Evolutionary conservation across 2,797 vertebrate genomes (phyloP).

Genomic region (Glossophaga mutica): DNA sequence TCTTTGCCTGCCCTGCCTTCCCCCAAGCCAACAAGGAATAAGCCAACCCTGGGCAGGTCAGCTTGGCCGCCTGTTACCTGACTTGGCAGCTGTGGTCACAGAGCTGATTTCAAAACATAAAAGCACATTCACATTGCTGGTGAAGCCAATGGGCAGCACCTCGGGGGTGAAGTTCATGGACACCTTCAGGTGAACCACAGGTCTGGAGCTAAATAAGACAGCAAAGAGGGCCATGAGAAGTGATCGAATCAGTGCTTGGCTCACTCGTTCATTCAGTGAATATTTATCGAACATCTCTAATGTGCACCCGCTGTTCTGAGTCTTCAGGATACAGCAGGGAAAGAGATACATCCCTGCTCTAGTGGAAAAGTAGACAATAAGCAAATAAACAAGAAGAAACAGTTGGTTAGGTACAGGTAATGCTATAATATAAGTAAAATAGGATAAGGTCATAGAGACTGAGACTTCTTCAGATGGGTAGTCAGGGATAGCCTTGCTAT

Average conservation of each 20-base stretch:
- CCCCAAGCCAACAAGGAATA: neutral
- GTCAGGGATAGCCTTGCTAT: neutral
- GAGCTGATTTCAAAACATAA: slow-evolving; percentile 59
- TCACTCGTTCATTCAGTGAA: neutral
- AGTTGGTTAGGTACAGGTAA: neutral
- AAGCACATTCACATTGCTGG: neutral
- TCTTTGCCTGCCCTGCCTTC: neutral
- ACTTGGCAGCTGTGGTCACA: neutral
- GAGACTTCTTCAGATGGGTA: neutral
- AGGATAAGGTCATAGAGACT: neutral
- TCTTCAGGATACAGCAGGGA: neutral
- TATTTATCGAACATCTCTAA: neutral
- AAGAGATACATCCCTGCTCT: neutral
- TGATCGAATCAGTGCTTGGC: neutral
- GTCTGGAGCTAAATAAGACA: slow-evolving; percentile 65
- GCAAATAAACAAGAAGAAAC: neutral
- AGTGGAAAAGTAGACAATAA: neutral
- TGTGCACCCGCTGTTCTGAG: neutral
- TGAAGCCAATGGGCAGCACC: slow-evolving; percentile 54
- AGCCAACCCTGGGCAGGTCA: accelerated
- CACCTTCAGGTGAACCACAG: slow-evolving; percentile 67
- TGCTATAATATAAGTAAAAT: neutral
- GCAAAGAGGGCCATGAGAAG: neutral
- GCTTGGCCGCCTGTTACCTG: slow-evolving; percentile 54
- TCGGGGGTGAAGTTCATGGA: slow-evolving; percentile 60